Evolutionary conservation across 1,140 invertebrate genomes (phyloP).

Genomic region (Drosophila sproati): DNA sequence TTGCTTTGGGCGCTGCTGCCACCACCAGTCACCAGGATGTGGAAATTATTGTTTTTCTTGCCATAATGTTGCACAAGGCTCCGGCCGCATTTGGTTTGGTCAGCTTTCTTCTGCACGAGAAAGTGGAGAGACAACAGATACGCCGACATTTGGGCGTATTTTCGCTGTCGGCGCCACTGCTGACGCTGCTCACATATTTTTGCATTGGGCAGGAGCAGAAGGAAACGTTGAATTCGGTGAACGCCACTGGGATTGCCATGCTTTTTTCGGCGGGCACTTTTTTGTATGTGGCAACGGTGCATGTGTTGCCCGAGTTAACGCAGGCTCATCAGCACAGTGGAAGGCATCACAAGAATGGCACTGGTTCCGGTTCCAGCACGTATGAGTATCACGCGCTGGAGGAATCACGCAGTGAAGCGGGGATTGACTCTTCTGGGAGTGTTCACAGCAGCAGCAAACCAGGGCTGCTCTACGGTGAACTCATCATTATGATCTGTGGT

Average conservation of each 20-base stretch:
- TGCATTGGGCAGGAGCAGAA: slow-evolving; percentile 94
- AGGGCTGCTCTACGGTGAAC: slow-evolving; percentile 90
- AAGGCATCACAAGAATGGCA: slow-evolving; percentile 66
- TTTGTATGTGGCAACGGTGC: slow-evolving; percentile 99
- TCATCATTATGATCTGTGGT: slow-evolving; percentile 90
- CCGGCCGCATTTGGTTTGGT: slow-evolving; percentile 99
- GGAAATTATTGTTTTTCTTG: slow-evolving; percentile 98
- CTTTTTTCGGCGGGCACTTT: slow-evolving; percentile 99
- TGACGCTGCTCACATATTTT: slow-evolving; percentile 97
- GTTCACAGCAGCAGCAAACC: slow-evolving; percentile 63
- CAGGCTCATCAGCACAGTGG: slow-evolving; percentile 71
- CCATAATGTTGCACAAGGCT: slow-evolving; percentile 99
- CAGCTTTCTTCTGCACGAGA: slow-evolving; percentile 97
- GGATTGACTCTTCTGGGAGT: too few species aligned
- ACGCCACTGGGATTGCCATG: slow-evolving; percentile 97
- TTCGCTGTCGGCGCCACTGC: slow-evolving; percentile 95
- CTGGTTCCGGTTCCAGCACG: too few species aligned
- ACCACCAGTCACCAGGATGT: slow-evolving; percentile 97
- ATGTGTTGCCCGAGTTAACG: slow-evolving; percentile 97
- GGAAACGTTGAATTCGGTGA: slow-evolving; percentile 91
- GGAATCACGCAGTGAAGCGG: slow-evolving; percentile 45
- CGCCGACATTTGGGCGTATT: slow-evolving; percentile 96
- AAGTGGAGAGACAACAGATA: slow-evolving; percentile 93
- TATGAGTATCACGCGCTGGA: slow-evolving; percentile 72
- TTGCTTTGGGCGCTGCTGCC: slow-evolving; percentile 98